Evolutionary conservation across 1,140 invertebrate genomes (phyloP).

Genomic region (Drosophila sp.): DNA sequence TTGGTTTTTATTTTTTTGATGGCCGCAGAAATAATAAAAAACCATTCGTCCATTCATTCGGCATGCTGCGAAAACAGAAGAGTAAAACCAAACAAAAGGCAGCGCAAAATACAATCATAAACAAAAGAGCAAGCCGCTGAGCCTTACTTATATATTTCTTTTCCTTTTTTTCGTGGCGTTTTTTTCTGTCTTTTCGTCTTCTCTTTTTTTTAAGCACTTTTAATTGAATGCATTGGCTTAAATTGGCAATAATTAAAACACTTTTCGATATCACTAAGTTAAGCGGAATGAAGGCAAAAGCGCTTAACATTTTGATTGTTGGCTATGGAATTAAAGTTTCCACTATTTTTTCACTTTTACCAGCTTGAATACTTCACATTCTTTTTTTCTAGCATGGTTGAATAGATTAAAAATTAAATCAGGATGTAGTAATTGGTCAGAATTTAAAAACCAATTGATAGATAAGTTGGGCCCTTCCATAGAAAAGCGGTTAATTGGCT

Average conservation of each 20-base stretch:
- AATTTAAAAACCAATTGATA: too few species aligned
- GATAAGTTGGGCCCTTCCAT: too few species aligned
- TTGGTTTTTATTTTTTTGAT: neutral
- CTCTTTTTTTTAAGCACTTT: neutral
- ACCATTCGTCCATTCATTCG: slow-evolving; percentile 3
- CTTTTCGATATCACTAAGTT: slow-evolving; percentile 7
- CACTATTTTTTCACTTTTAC: neutral
- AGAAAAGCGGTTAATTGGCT: too few species aligned
- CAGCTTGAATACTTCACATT: too few species aligned
- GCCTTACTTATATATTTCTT: neutral
- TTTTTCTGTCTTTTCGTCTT: neutral
- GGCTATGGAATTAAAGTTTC: neutral
- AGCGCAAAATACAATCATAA: slow-evolving; percentile 5
- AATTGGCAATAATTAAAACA: slow-evolving; percentile 13
- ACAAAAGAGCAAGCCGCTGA: neutral
- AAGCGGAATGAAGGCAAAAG: slow-evolving; percentile 2
- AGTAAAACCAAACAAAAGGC: slow-evolving; percentile 12
- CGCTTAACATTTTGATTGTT: neutral
- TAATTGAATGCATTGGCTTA: slow-evolving; percentile 8
- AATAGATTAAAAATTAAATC: too few species aligned
- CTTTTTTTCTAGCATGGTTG: too few species aligned
- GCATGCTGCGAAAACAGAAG: neutral
- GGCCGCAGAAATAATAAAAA: slow-evolving; percentile 3
- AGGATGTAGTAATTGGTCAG: too few species aligned
- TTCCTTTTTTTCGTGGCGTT: neutral